Percentiles rank a stretch among this genome's conserved stretches.
phyloP scores from a whole-genome alignment of 2,113 vertebrate genomes.

The Cichladusa arquata region DNA sequence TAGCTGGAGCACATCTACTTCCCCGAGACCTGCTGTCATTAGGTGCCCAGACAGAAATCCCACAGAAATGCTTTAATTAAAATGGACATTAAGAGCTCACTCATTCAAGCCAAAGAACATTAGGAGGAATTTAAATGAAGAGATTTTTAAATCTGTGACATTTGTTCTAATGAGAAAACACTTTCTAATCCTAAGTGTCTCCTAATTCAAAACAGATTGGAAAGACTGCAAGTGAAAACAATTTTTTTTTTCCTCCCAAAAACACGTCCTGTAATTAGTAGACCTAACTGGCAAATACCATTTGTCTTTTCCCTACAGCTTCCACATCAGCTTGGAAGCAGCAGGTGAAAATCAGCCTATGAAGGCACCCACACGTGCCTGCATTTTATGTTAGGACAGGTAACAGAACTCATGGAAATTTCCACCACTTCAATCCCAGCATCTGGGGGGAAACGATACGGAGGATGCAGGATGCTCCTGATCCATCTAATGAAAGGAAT shows the following conservation, averaged over 20 bases:
- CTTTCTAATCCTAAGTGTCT: slow-evolving; percentile 48
- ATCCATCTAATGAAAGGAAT: background rate
- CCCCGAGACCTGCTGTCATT: background rate
- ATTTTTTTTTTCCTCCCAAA: background rate
- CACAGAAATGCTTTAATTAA: slow-evolving; percentile 62
- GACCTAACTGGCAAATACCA: background rate
- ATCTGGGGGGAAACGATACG: accelerated
- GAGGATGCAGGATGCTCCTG: background rate
- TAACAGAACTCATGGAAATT: background rate
- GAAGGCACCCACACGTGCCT: background rate
- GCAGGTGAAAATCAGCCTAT: background rate
- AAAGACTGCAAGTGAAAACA: slow-evolving; percentile 36
- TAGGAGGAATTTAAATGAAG: slow-evolving; percentile 63
- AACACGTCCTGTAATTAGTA: background rate
- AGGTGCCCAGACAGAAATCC: slow-evolving; percentile 47
- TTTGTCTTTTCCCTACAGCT: background rate
- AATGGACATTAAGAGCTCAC: slow-evolving; percentile 66
- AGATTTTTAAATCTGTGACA: slow-evolving; percentile 64
- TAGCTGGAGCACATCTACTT: background rate
- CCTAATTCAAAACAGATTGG: slow-evolving; percentile 56
- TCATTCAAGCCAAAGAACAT: slow-evolving; percentile 69
- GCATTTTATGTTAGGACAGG: background rate
- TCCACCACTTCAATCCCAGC: background rate
- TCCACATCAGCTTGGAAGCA: background rate
- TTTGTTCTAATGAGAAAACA: slow-evolving; percentile 72